A percentile compares a stretch with the other conserved stretches of the same genome.
These are phyloP conservation scores for Anadara kagoshimensis DNA, from an alignment of 1,140 invertebrate genomes.

Conservation along the genomic window DNA sequence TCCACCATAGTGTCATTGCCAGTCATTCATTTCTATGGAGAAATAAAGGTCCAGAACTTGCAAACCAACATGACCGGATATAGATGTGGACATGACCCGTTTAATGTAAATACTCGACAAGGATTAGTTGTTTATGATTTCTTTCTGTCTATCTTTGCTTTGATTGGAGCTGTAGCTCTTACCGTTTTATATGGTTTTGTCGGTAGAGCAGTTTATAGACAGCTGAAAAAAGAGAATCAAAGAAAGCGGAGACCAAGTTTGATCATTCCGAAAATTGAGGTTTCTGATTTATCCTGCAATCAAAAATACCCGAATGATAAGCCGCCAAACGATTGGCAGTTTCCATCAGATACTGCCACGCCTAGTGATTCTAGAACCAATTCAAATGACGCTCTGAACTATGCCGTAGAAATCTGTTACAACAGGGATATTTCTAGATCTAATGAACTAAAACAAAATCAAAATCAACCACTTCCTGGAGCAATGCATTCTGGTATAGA, in stretches of 20 bases:
- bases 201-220: constrained; percentile 28
- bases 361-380: too few species aligned
- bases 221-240: constrained; percentile 13
- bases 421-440: too few species aligned
- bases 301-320: too few species aligned
- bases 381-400: too few species aligned
- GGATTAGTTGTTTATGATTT: constrained; percentile 19
- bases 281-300: too few species aligned
- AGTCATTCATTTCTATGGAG: constrained; percentile 16
- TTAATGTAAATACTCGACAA: background rate
- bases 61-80: constrained; percentile 21
- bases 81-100: constrained; percentile 11
- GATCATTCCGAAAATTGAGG: background rate
- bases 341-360: too few species aligned
- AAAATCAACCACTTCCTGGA: too few species aligned
- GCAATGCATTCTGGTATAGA: too few species aligned
- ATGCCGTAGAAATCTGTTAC: too few species aligned
- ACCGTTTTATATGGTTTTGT: constrained; percentile 23
- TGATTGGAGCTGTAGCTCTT: constrained; percentile 15
- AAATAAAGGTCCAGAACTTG: constrained; percentile 5
- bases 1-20: constrained; percentile 18
- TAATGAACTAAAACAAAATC: too few species aligned
- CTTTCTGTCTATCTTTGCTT: constrained; percentile 5
- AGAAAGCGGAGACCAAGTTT: constrained; percentile 3
- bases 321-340: too few species aligned